phyloP scores from a whole-genome alignment of 1,140 invertebrate species.

The Batillaria attramentaria region DNA sequence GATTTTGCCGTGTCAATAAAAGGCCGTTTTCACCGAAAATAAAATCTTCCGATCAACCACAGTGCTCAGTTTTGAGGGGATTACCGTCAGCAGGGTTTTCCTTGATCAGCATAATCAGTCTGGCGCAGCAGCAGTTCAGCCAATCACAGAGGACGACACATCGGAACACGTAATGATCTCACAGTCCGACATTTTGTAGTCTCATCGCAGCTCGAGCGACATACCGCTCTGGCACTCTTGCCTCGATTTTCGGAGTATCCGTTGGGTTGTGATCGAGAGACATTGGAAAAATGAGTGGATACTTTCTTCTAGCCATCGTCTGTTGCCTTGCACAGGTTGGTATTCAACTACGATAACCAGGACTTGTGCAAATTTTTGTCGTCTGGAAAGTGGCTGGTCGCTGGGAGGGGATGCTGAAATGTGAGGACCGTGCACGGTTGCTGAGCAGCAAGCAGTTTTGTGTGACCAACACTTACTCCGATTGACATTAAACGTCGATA shows the following conservation, averaged over 20 bases:
- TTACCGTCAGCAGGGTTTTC: not conserved
- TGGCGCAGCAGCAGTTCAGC: not conserved
- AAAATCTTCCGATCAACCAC: no score
- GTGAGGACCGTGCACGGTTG: no score
- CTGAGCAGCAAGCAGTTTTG: no score
- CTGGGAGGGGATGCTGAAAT: no score
- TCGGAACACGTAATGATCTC: constrained; percentile 1
- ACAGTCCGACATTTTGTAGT: constrained; percentile 16
- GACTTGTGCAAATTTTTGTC: no score
- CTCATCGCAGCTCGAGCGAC: not conserved
- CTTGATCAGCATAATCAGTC: constrained; percentile 24
- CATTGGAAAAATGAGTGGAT: constrained; percentile 15
- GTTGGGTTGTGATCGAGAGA: constrained; percentile 16
- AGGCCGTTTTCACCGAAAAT: no score
- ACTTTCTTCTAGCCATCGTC: not conserved
- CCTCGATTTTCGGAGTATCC: constrained; percentile 12
- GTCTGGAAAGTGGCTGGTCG: no score
- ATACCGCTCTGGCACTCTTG: not conserved
- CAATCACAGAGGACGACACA: constrained; percentile 20
- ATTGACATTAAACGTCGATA: no score
- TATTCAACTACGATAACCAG: no score
- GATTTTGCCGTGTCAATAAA: not conserved
- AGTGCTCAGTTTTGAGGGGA: not conserved
- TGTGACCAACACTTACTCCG: no score
- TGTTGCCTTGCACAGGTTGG: constrained; percentile 13